Conservation (phyloP, 1,140 invertebrate genomes). For the Bathynomus jamesi region DNA sequence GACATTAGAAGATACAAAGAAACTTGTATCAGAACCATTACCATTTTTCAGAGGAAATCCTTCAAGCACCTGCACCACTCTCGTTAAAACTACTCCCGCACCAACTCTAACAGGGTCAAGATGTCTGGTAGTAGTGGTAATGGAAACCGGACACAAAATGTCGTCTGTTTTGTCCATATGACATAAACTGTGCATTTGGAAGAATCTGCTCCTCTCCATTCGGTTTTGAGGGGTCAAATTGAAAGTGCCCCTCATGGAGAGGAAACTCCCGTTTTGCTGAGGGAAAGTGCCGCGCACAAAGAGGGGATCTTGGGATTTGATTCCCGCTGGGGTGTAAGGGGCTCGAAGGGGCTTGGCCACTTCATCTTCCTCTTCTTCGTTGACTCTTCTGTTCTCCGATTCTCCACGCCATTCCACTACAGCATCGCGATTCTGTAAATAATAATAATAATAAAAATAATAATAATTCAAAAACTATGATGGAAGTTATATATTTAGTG, state of each 20-base stretch:
- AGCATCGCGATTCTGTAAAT: neutral
- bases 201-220: neutral
- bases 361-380: neutral
- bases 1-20: neutral
- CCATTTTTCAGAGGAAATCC: neutral
- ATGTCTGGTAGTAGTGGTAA: neutral
- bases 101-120: neutral
- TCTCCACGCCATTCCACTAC: neutral
- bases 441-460: conserved; percentile 1
- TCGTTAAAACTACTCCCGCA: neutral
- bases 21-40: neutral
- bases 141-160: neutral
- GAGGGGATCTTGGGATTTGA: neutral
- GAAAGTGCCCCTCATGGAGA: neutral
- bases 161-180: neutral
- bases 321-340: neutral
- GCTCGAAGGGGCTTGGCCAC: neutral
- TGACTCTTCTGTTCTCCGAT: neutral
- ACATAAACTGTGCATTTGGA: neutral
- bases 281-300: neutral
- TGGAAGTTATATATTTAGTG: no score
- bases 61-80: neutral
- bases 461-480: no score
- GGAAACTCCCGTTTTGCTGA: neutral
- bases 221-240: neutral